These are phyloP conservation scores for Entomobrya multifasciata DNA, from an alignment of 2,888 invertebrate species.

Conservation along the genomic window DNA sequence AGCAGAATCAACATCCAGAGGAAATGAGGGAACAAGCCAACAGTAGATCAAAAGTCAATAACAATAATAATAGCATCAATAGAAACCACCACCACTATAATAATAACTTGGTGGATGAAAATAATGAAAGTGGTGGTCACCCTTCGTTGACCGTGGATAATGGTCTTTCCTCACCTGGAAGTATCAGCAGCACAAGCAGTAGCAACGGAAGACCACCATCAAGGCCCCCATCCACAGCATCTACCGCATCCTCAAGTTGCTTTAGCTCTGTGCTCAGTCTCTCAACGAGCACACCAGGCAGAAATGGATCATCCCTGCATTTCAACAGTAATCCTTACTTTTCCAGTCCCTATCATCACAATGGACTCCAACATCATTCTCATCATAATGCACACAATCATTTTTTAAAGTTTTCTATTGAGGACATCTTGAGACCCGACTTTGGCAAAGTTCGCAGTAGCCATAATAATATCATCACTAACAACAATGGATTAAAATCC, in stretches of 20 bases:
- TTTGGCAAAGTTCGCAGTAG: slow-evolving; percentile 83
- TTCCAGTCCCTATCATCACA: slow-evolving; percentile 43
- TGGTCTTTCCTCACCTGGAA: slow-evolving; percentile 73
- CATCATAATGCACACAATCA: slow-evolving; percentile 55
- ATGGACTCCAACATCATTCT: slow-evolving; percentile 47
- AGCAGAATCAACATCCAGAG: slow-evolving; percentile 51
- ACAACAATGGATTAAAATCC: slow-evolving; percentile 50
- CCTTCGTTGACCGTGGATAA: slow-evolving; percentile 73
- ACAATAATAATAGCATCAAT: slow-evolving; percentile 58
- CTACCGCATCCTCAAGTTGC: slow-evolving; percentile 74
- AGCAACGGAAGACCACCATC: slow-evolving; percentile 77
- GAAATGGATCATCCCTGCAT: slow-evolving; percentile 50
- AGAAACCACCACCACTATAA: slow-evolving; percentile 51
- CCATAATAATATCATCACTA: neutral
- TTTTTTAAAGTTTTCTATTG: slow-evolving; percentile 88
- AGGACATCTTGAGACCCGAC: slow-evolving; percentile 89
- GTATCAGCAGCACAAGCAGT: slow-evolving; percentile 69
- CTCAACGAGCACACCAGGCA: slow-evolving; percentile 70
- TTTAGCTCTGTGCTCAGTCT: slow-evolving; percentile 71
- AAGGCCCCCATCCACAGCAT: slow-evolving; percentile 77
- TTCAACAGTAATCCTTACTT: slow-evolving; percentile 44
- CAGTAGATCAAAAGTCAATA: slow-evolving; percentile 69
- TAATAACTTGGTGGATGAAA: slow-evolving; percentile 57
- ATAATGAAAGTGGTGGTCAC: slow-evolving; percentile 73
- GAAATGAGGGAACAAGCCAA: slow-evolving; percentile 63